A percentile compares a stretch with the other conserved stretches of the same genome.
Conservation (phyloP, 1,140 invertebrate species). For the Heliconius himera region DNA sequence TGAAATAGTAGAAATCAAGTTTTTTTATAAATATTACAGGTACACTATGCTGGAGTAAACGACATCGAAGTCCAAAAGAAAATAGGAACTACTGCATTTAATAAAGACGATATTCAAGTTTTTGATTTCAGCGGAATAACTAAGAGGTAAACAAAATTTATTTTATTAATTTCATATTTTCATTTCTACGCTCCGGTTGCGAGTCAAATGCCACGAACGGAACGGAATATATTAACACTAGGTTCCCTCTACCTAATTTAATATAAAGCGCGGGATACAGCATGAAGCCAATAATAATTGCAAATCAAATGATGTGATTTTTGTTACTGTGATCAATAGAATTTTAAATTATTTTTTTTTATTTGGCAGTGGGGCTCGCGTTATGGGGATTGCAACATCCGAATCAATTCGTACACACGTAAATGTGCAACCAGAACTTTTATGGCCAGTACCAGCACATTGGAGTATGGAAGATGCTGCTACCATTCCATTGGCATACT, state of each 20-base stretch:
- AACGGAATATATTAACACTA: no score
- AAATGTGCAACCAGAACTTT: constrained; percentile 77
- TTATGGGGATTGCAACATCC: constrained; percentile 46
- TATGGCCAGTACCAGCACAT: constrained; percentile 86
- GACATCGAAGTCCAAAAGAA: constrained; percentile 32
- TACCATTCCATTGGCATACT: constrained; percentile 84
- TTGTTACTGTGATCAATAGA: no score
- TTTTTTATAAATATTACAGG: constrained; percentile 29
- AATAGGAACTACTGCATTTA: constrained; percentile 16
- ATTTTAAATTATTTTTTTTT: not conserved
- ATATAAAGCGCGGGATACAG: no score
- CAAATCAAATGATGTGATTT: no score
- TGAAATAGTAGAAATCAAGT: not conserved
- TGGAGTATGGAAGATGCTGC: constrained; percentile 90
- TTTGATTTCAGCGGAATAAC: constrained; percentile 55
- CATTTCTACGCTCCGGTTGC: no score
- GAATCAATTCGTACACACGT: constrained; percentile 43
- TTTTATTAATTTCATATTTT: no score
- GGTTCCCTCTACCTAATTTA: no score
- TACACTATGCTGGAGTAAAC: constrained; percentile 45
- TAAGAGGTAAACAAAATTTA: constrained; percentile 35
- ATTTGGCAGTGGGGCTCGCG: constrained; percentile 41
- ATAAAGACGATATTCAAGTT: constrained; percentile 28
- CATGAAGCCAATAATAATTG: no score
- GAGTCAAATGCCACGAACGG: no score